Conservation (phyloP, 2,797 vertebrate species). For the Sylvilagus floridanus region DNA sequence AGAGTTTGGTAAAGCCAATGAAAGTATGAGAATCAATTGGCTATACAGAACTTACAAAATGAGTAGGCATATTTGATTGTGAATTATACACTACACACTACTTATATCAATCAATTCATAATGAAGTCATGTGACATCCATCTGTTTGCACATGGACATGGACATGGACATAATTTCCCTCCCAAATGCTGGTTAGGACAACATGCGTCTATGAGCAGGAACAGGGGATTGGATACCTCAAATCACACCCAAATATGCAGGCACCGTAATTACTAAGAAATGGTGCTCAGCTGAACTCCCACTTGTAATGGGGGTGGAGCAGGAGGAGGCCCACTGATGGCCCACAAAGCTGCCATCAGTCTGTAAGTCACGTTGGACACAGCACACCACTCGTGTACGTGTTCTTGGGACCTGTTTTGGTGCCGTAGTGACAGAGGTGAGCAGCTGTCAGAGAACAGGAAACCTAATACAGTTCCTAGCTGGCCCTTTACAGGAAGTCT, state of each 20-base stretch:
- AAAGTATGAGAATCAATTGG: not conserved
- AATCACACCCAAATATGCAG: not conserved
- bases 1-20: not conserved
- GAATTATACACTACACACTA: not conserved
- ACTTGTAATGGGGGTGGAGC: not conserved
- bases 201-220: not conserved
- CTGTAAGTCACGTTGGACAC: not conserved
- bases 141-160: not conserved
- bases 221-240: not conserved
- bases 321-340: too few relatives aligned
- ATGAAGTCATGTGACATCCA: not conserved
- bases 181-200: not conserved
- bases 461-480: not conserved
- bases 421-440: not conserved
- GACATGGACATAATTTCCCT: not conserved
- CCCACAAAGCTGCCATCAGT: too few relatives aligned
- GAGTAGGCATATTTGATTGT: not conserved
- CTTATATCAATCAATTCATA: not conserved
- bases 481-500: not conserved
- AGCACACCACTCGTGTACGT: not conserved
- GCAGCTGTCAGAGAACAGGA: not conserved
- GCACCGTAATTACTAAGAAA: not conserved
- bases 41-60: not conserved
- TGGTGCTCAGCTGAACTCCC: not conserved
- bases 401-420: not conserved